Base-by-base conservation (phyloP, 2,113 vertebrate genomes). In the Notarius lentiginosus region DNA sequence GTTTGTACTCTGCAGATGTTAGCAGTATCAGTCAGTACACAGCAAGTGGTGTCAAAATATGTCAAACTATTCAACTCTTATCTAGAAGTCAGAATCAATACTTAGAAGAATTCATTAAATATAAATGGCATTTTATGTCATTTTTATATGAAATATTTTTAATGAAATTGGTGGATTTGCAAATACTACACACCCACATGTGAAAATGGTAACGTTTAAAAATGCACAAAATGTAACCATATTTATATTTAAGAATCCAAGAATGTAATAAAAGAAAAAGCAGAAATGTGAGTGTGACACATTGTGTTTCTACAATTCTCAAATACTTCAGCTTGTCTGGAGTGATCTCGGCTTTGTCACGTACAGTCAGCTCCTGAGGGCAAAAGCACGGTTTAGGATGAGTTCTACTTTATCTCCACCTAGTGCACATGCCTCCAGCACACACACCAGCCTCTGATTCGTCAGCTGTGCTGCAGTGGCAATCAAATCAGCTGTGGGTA, bases 351-450 rank as follows among this genome's bases (percentile, higher is more conserved):
- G 65, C 9, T 73, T 58, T 56, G 2, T 76, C 20, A 14, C 55
- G 82, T 34, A 6, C 49, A 53, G 47, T 92, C 66, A 93, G 90
- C 70, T 72, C 1, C 55, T 87, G 76, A 95, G 89, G 14, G 51
- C 87, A 5, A 94, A 96, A 0, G 93, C 95, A 76, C 94, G 90
- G 66, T 82, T 94, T 75, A 96, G 89, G 2, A 95, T 34, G 0
- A 95, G 47, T 14, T 96, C 95, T 1, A 89, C 80, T 11, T 55
- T 87, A 73, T 90, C 89, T 85, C 91, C 90, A 34, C 95, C 94
- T 89, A 95, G 89, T 22, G 92, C 92, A 91, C 95, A 96, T 11
- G 90, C 92, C 87, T 96, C 95, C 80, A 96, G 76, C 5, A 95
- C 89, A 68, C 95, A 96, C 81, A 94, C 86, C 75, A 96, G 88